Base-by-base conservation (phyloP, 2,888 invertebrate species). In the Polia nebulosa region DNA sequence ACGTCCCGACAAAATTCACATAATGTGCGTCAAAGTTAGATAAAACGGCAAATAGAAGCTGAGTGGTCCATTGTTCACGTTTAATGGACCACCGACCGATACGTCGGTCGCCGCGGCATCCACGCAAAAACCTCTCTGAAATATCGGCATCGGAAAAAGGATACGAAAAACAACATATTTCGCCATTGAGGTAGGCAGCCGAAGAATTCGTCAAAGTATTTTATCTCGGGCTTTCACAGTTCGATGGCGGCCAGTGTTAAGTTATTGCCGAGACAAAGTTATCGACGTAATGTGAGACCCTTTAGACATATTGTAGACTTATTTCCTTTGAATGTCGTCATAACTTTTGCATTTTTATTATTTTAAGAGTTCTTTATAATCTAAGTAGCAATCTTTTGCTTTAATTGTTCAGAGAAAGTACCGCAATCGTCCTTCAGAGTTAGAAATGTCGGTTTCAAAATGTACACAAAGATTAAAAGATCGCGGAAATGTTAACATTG, bases 31-130 rank as follows among this genome's bases (percentile, higher is more conserved):
- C 90, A 93, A 91, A 93, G 88, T 90, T 91, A 92, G 94, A 94
- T 94, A 94, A 94, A 94, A 90, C 89, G 88, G 92, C 92, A 91
- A 93, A 93, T 92, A 94, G 92, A 91, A 91, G 86, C 88, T 87
- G 89, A 94, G 93, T 90, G 91, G 91, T 70, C 93, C 92, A 94
- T 95, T 95, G 95, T 95, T 94, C 90, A 89, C 73, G 76, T 85
- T 92, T 93, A 94, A 94, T 94, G 95, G 95, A 94, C 95, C 95
- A 94, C 95, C 94, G 92, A 88, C 89, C 87, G 91, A 89, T 89
- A 86, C 83, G 81, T 9, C 49, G 49, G 49, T 27, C 49, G 49
- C 85, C 84, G 87, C 87, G 91, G 83, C 69, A 83, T 89, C 85
- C 87, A 85, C 85, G 94, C 95, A 93, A 94, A 95, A 94, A 93